Conservation (phyloP, 2,888 invertebrate genomes). For the Drymonia ruficornis region DNA sequence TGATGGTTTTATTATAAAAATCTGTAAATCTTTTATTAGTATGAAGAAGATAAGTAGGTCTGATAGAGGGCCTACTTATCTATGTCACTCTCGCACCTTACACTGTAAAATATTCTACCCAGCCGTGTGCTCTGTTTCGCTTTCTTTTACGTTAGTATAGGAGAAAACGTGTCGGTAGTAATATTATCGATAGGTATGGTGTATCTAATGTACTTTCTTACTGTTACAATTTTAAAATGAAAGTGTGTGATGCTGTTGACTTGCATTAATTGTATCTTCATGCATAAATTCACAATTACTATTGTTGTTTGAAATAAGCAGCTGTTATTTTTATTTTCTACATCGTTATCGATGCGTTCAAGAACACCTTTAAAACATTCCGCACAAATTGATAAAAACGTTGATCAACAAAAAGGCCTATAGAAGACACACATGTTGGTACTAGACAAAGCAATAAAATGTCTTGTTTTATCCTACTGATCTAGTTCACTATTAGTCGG, state of each 20-base stretch:
- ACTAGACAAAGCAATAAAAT: constrained; percentile 36
- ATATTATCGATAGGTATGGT: not conserved
- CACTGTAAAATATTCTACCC: not conserved
- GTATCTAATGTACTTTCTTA: not conserved
- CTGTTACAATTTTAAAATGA: not conserved
- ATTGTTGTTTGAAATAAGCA: not conserved
- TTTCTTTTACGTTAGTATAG: constrained; percentile 2
- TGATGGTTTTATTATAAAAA: too few species aligned
- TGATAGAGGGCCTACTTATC: too few species aligned
- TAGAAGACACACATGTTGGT: constrained; percentile 8
- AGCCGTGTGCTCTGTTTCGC: constrained; percentile 2
- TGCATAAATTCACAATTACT: not conserved
- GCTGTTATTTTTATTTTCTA: not conserved
- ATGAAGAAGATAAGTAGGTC: too few species aligned
- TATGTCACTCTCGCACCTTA: not conserved
- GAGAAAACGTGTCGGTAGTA: constrained; percentile 1
- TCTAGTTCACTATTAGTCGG: constrained; percentile 41
- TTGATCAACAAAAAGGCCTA: constrained; percentile 9
- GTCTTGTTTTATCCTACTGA: constrained; percentile 37
- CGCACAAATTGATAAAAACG: constrained; percentile 14
- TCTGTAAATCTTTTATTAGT: too few species aligned
- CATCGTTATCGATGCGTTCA: not conserved
- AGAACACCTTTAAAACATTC: constrained; percentile 9
- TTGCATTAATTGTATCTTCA: too few species aligned
- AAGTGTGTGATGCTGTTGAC: too few species aligned